Conservation (phyloP, 2,797 vertebrate species). For the Cephalopachus bancanus region DNA sequence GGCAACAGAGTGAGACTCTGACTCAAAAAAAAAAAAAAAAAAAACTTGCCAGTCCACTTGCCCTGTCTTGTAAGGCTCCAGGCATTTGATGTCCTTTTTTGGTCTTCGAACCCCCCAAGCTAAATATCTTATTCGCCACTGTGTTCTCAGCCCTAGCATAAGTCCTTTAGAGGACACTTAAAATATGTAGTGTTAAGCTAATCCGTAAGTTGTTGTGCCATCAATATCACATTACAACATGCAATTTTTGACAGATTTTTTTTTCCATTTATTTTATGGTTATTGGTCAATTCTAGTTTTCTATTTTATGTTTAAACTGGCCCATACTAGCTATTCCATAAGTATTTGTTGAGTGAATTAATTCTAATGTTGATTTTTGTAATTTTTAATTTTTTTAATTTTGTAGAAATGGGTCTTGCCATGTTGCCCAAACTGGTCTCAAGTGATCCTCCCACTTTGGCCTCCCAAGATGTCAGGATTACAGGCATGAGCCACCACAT, state of each 20-base stretch:
- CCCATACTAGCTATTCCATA: background rate
- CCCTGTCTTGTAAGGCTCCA: background rate
- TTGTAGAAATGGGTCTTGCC: no score
- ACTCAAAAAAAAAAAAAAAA: no score
- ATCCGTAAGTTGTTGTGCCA: background rate
- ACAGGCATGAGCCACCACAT: no score
- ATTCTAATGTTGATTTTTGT: constrained; percentile 1
- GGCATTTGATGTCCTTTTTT: background rate
- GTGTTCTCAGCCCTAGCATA: background rate
- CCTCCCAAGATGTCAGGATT: no score
- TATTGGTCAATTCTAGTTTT: background rate
- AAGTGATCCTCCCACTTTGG: no score
- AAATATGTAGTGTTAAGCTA: background rate
- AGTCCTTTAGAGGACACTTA: background rate
- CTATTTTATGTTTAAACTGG: background rate
- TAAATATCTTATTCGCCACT: background rate
- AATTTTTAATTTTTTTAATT: background rate
- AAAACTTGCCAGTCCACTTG: background rate
- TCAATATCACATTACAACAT: background rate
- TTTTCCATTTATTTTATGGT: background rate
- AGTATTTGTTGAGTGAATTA: background rate
- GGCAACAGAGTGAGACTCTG: no score
- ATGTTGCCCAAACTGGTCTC: no score
- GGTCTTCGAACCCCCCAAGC: background rate
- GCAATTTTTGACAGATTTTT: background rate